Evolutionary conservation across 35 echinoderm and acorn worm genomes (phyloP), one percentile per base, ranked within the genome.

Genomic region (Lytechinus pictus): DNA sequence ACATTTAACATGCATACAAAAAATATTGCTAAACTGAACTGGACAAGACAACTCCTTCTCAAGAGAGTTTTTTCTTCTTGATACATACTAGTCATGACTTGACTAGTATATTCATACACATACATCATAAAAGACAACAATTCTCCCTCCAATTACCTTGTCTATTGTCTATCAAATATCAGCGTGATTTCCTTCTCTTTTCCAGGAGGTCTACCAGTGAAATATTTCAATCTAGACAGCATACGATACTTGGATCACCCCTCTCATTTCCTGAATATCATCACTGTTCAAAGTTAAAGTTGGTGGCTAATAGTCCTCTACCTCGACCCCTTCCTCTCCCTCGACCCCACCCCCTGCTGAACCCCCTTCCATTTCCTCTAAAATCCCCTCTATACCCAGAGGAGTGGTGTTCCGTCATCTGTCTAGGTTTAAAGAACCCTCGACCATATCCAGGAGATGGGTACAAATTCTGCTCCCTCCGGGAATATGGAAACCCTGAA

Each of bases 251-350:
- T 79, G 6, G 19, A 79, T 79, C 5, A 79, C n/a, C n/a, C 19
- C 66, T 79, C 19, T 6, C 19, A 79, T 8, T 7, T n/a, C n/a
- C 16, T 79, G 66, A 79, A 24, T 79, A 19, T 24, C n/a, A 90
- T 51, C 11, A 90, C 52, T 90, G 88, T 90, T 33, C 88, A 90
- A 90, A 90, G 52, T 57, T 57, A 57, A 93, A 93, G 52, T 93
- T 54, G 9, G 92, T 93, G 27, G 92, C 92, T 10, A 93, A 27
- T 27, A 93, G 52, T 14, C 92, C 92, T 57, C 92, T 93, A 27
- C 92, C 92, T 57, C 92, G 28, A 93, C 92, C 92, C 12, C 92
- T 54, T 54, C 92, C 54, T 93, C 52, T 93, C 9, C 53, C 91
- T 53, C 92, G 53, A 27, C 88, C 52, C 54, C 92, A 57, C 54